Conservation (phyloP, 1,140 invertebrate genomes). For the Drosophila micromelanica region DNA sequence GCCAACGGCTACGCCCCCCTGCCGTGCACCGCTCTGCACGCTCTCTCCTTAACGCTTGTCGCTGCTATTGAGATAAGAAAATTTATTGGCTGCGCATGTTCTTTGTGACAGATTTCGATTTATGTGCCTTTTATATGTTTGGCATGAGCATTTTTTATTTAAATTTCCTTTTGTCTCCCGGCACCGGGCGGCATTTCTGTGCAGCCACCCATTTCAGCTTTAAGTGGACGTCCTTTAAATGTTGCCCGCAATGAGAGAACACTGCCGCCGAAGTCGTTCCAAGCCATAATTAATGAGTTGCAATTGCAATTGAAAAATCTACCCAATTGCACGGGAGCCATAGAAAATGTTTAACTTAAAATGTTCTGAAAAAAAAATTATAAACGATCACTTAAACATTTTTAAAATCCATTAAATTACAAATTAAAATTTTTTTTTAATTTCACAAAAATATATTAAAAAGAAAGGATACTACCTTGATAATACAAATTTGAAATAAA, state of each 20-base stretch:
- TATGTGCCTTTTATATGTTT: slow-evolving; percentile 74
- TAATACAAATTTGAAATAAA: too few species aligned
- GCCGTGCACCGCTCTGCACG: neutral
- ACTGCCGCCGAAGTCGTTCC: slow-evolving; percentile 6
- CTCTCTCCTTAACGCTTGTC: slow-evolving; percentile 73
- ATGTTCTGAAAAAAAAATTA: neutral
- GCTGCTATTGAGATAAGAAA: slow-evolving; percentile 82
- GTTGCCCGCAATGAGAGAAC: slow-evolving; percentile 42
- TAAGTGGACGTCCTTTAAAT: slow-evolving; percentile 44
- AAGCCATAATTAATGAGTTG: slow-evolving; percentile 38
- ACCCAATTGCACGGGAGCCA: neutral
- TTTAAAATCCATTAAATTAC: too few species aligned
- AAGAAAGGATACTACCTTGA: too few species aligned
- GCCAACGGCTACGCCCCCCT: slow-evolving; percentile 43
- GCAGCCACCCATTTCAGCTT: neutral
- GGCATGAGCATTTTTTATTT: slow-evolving; percentile 64
- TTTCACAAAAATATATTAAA: too few species aligned
- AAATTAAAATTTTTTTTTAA: too few species aligned
- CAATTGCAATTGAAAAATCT: slow-evolving; percentile 35
- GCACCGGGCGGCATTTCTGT: slow-evolving; percentile 39
- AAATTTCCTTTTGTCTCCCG: slow-evolving; percentile 66
- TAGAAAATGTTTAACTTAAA: neutral
- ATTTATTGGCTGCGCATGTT: slow-evolving; percentile 83
- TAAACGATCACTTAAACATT: neutral
- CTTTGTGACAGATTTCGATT: slow-evolving; percentile 83